Evolutionary conservation across 2,113 vertebrate genomes (phyloP).

Genomic region (Forbesichthys papilliferus): DNA sequence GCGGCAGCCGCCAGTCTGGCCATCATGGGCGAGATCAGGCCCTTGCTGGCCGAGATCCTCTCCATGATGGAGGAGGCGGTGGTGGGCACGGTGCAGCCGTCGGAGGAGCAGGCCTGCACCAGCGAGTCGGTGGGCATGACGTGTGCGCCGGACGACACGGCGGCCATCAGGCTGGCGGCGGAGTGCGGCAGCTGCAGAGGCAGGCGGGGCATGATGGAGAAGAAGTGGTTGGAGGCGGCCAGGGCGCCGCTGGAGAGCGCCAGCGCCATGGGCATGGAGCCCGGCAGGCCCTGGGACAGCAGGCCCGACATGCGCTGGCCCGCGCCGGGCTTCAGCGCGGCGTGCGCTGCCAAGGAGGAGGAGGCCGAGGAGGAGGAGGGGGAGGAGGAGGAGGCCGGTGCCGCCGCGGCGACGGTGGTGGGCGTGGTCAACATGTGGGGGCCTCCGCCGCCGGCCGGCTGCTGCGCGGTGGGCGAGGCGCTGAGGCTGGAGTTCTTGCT

Average conservation of each 20-base stretch:
- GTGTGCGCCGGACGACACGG: slow-evolving; percentile 75
- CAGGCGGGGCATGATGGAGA: slow-evolving; percentile 87
- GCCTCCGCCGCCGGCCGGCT: slow-evolving; percentile 80
- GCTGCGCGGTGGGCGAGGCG: slow-evolving; percentile 97
- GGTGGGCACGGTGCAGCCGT: slow-evolving; percentile 60
- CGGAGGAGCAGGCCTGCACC: slow-evolving; percentile 78
- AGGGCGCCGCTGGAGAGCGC: slow-evolving; percentile 85
- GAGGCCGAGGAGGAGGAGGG: slow-evolving; percentile 74
- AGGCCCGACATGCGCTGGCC: slow-evolving; percentile 87
- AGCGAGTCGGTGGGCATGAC: slow-evolving; percentile 81
- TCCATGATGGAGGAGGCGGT: slow-evolving; percentile 93
- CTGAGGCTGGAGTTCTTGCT: slow-evolving; percentile 99
- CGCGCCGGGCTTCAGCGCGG: slow-evolving; percentile 70
- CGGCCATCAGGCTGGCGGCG: slow-evolving; percentile 80
- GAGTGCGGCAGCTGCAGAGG: slow-evolving; percentile 82
- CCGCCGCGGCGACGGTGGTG: slow-evolving; percentile 73
- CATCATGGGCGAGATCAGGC: slow-evolving; percentile 99
- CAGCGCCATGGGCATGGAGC: slow-evolving; percentile 89
- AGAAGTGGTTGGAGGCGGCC: slow-evolving; percentile 82
- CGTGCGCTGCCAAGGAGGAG: slow-evolving; percentile 65
- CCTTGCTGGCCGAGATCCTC: slow-evolving; percentile 96
- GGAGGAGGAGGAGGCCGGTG: slow-evolving; percentile 65
- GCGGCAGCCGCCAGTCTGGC: slow-evolving; percentile 95
- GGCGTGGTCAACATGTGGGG: slow-evolving; percentile 81
- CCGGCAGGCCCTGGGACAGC: slow-evolving; percentile 89